Evolutionary conservation across 2,113 vertebrate genomes (phyloP), one percentile per base, ranked within the genome.

Genomic region (Oriolus oriolus): DNA sequence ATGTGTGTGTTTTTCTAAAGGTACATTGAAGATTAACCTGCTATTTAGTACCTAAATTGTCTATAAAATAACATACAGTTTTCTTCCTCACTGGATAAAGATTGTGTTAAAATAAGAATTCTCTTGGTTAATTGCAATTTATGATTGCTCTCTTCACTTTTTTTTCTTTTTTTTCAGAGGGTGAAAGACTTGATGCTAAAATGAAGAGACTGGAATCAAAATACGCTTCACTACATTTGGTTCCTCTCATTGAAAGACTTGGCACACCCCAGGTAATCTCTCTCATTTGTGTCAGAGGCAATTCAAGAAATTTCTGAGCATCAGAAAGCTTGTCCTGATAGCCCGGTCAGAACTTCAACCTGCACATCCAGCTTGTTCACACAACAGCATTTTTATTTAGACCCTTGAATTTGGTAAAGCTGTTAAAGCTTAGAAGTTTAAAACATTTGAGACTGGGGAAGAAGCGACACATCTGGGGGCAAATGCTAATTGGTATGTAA

Each of bases 171-270:
- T 21, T 96, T 96, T 33, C 90, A 99, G 99, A 99, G 97, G 98
- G 99, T 18, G 99, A 99, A 96, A 98, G 98, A 68, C 97, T 99
- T 6, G 99, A 99, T 93, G 98, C 99, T 74, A 99, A 99, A 97
- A 99, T 99, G 98, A 99, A 99, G 68, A 98, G 99, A 56, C 96
- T 99, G 42, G 99, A 99, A 92, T 98, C 98, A 37, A 99, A 99
- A 93, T 99, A 99, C 6, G 98, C 98, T 39, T 98, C 98, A 0
- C 97, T 99, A 56, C 99, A 99, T 71, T 97, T 99, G 41, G 98
- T 99, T 74, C 98, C 99, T 35, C 97, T 99, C 49, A 99, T 99
- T 49, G 99, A 99, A 92, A 98, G 98, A 47, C 94, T 99, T 56
- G 99, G 99, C 80, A 99, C 98, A 60, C 99, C 99, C 41, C 99